These are phyloP conservation scores for Oceanodroma tethys DNA, from an alignment of 2,113 vertebrate genomes.

Conservation along the genomic window DNA sequence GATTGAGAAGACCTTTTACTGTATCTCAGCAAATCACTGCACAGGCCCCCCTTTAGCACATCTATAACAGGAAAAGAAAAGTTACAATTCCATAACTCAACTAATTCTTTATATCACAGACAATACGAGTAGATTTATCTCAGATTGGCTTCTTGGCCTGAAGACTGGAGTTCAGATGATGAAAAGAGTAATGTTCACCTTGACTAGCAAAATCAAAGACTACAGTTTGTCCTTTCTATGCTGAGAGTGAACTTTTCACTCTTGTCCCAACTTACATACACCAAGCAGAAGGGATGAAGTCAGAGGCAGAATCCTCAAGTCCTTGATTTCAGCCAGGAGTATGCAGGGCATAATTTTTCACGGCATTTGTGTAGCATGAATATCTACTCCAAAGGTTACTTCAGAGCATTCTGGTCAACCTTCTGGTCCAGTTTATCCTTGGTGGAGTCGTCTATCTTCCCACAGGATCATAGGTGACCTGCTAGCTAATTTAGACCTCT, in stretches of 20 bases:
- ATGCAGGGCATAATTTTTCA: not conserved
- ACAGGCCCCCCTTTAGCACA: not conserved
- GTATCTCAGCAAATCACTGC: not conserved
- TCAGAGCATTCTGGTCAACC: not conserved
- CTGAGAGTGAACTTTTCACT: fast-evolving
- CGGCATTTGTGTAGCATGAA: not conserved
- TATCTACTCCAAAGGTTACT: not conserved
- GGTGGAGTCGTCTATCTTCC: not conserved
- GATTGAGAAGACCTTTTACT: not conserved
- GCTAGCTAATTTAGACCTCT: not conserved
- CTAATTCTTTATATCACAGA: not conserved
- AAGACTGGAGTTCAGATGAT: not conserved
- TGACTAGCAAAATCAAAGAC: not conserved
- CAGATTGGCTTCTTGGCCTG: not conserved
- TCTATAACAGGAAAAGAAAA: not conserved
- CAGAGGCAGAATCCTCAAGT: not conserved
- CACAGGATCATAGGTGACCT: not conserved
- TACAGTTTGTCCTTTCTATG: not conserved
- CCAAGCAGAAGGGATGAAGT: not conserved
- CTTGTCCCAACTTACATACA: not conserved
- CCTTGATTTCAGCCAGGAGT: not conserved
- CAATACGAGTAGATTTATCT: not conserved
- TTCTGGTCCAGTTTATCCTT: not conserved
- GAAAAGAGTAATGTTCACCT: not conserved
- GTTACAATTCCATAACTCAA: not conserved